A percentile compares a stretch with the other conserved stretches of the same genome.
phyloP scores from a whole-genome alignment of 2,888 invertebrate genomes.

The Romanomermis culicivorax region DNA sequence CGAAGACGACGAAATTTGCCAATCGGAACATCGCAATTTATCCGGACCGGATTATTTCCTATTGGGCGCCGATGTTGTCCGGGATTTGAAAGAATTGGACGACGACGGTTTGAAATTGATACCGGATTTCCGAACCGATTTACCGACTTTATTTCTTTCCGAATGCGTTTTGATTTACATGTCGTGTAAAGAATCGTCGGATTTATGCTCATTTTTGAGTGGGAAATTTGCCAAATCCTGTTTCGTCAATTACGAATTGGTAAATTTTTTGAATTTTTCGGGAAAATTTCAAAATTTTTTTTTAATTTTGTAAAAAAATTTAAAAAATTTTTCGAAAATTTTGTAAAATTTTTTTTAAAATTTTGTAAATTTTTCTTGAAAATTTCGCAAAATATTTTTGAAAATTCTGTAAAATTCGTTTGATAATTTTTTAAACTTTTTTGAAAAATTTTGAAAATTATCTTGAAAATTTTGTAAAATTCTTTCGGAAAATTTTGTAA shows the following conservation, averaged over 20 bases:
- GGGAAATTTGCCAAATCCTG: conserved; percentile 52
- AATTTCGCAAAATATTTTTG: too few relatives aligned
- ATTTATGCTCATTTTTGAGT: conserved; percentile 57
- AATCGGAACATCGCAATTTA: conserved; percentile 2
- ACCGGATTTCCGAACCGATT: conserved; percentile 43
- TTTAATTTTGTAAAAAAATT: too few relatives aligned
- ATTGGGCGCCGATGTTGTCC: conserved; percentile 62
- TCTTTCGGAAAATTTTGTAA: too few relatives aligned
- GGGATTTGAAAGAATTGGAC: conserved; percentile 48
- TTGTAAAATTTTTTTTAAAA: too few relatives aligned
- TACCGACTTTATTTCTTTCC: conserved; percentile 72
- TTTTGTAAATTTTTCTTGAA: too few relatives aligned
- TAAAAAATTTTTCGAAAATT: too few relatives aligned
- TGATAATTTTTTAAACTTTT: too few relatives aligned
- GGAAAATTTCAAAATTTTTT: too few relatives aligned
- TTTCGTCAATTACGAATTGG: conserved; percentile 88
- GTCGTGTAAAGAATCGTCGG: conserved; percentile 41
- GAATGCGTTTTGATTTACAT: conserved; percentile 96
- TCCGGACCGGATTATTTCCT: conserved; percentile 52
- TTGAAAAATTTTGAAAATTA: too few relatives aligned
- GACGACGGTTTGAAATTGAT: conserved; percentile 45
- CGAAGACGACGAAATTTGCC: conserved; percentile 13
- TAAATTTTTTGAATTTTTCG: conserved; percentile 23
- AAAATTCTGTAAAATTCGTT: too few relatives aligned
- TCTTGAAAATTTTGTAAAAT: too few relatives aligned